Conservation (phyloP, 2,797 vertebrate species). For the Cuniculus paca region DNA sequence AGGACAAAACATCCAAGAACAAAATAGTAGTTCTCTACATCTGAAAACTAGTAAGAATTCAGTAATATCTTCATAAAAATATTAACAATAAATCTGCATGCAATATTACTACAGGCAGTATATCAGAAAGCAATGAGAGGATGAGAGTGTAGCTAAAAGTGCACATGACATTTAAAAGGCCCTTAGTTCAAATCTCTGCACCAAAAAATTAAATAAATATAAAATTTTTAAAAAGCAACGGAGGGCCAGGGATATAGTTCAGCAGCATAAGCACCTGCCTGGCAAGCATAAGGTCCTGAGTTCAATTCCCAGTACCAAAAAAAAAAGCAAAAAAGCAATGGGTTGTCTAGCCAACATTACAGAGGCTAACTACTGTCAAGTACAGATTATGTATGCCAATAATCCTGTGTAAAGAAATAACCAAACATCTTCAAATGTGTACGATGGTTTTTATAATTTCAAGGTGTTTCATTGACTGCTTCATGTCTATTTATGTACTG, state of each 20-base stretch:
- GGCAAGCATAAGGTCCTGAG: too few species aligned
- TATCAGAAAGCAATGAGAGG: background rate
- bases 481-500: background rate
- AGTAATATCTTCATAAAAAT: constrained; percentile 14
- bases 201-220: background rate
- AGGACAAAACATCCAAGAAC: background rate
- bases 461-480: background rate
- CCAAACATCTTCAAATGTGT: background rate
- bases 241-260: too few species aligned
- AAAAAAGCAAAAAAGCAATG: background rate
- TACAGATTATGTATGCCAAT: background rate
- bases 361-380: background rate
- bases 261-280: too few species aligned
- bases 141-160: too few species aligned
- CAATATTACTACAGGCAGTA: background rate
- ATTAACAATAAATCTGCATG: background rate
- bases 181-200: too few species aligned
- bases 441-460: constrained; percentile 2
- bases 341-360: constrained; percentile 14
- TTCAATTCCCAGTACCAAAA: background rate
- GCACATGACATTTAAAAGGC: too few species aligned
- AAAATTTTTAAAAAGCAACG: too few species aligned
- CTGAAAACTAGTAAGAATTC: constrained; percentile 17
- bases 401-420: background rate
- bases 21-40: constrained; percentile 11